Evolutionary conservation across 2,113 vertebrate species (phyloP).

Genomic region (Antechinus stuartii): DNA sequence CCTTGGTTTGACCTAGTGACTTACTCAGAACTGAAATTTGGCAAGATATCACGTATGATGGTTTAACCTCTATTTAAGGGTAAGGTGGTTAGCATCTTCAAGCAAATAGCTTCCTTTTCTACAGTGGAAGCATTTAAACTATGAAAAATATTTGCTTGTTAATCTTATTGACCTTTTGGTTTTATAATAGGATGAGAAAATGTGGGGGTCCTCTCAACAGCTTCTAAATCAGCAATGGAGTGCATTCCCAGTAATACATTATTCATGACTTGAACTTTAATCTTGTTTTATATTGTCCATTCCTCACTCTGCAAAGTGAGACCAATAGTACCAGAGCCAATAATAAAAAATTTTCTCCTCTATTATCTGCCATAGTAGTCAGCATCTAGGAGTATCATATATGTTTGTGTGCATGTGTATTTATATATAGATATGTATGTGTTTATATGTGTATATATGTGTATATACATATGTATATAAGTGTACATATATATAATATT

Average conservation of each 20-base stretch:
- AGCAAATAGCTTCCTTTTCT: not conserved
- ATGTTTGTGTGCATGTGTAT: no score
- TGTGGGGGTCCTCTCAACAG: not conserved
- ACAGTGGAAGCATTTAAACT: not conserved
- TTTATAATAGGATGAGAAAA: not conserved
- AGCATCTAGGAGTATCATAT: not conserved
- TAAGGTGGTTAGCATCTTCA: not conserved
- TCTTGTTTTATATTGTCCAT: not conserved
- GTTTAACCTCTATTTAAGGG: not conserved
- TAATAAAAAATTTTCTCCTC: not conserved
- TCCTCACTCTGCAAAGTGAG: not conserved
- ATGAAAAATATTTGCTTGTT: not conserved
- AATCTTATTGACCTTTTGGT: not conserved
- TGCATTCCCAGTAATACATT: not conserved
- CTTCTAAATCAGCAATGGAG: not conserved
- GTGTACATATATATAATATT: not conserved
- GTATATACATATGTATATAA: no score
- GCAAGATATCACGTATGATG: not conserved
- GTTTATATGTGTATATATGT: no score
- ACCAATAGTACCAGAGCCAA: not conserved
- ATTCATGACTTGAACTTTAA: not conserved
- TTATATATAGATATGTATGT: no score
- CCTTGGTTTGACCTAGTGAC: not conserved
- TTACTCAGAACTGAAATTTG: not conserved
- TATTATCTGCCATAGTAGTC: not conserved